These are phyloP conservation scores for Ceraclea dissimilis DNA, from an alignment of 2,888 invertebrate genomes.

Conservation along the genomic window DNA sequence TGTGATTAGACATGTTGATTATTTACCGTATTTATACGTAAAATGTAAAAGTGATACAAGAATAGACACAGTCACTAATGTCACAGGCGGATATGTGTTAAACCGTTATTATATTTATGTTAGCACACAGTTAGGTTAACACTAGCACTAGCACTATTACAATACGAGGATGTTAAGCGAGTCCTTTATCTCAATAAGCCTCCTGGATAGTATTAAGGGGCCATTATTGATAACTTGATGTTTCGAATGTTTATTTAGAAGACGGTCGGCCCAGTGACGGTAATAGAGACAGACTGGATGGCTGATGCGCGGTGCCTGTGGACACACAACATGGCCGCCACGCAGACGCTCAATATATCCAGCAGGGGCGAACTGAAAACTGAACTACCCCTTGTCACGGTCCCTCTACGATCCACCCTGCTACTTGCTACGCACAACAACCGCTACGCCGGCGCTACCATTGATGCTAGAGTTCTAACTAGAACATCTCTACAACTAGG, in stretches of 20 bases:
- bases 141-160: neutral
- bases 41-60: neutral
- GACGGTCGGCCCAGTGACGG: slow-evolving; percentile 17
- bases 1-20: slow-evolving; percentile 5
- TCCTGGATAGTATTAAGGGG: slow-evolving; percentile 9
- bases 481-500: no score
- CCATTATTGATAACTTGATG: slow-evolving; percentile 10
- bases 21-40: slow-evolving; percentile 4
- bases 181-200: slow-evolving; percentile 11
- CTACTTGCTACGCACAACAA: no score
- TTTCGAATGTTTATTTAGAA: slow-evolving; percentile 12
- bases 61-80: slow-evolving; percentile 12
- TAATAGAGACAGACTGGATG: slow-evolving; percentile 17
- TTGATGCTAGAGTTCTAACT: no score
- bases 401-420: no score
- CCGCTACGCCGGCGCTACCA: no score
- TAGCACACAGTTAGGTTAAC: slow-evolving; percentile 1
- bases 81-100: slow-evolving; percentile 5
- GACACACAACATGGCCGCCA: slow-evolving; percentile 23
- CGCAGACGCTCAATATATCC: slow-evolving; percentile 25
- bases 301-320: slow-evolving; percentile 11
- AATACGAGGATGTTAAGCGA: neutral
- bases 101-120: slow-evolving; percentile 11
- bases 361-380: slow-evolving; percentile 17
- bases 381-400: neutral